phyloP scores from a whole-genome alignment of 2,888 invertebrate genomes.

The Drosophila limbata region DNA sequence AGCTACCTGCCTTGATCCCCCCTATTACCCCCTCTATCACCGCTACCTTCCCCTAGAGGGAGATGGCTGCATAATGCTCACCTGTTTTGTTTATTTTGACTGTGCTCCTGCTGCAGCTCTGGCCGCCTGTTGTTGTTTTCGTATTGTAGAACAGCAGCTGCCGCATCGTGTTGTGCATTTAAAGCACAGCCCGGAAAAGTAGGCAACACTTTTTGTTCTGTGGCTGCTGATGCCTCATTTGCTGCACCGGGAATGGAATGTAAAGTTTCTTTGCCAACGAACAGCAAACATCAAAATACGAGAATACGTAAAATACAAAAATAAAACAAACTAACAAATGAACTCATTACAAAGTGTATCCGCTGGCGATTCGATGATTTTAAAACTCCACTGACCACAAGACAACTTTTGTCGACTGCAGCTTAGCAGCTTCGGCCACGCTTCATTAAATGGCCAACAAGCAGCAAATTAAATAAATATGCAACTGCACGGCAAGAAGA shows the following conservation, averaged over 20 bases:
- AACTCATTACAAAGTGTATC: constrained; percentile 72
- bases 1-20: no score
- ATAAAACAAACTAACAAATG: constrained; percentile 40
- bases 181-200: constrained; percentile 44
- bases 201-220: constrained; percentile 36
- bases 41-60: neutral
- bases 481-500: constrained; percentile 31
- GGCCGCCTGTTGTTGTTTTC: constrained; percentile 49
- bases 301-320: neutral
- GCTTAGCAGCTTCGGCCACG: constrained; percentile 52
- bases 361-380: constrained; percentile 68
- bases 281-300: constrained; percentile 18
- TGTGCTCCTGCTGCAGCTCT: constrained; percentile 37
- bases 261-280: constrained; percentile 44
- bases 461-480: constrained; percentile 67
- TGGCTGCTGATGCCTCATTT: constrained; percentile 34
- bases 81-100: constrained; percentile 78
- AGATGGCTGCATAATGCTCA: constrained; percentile 66
- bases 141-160: constrained; percentile 29
- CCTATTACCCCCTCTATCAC: neutral
- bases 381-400: constrained; percentile 55
- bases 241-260: constrained; percentile 27
- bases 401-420: constrained; percentile 60
- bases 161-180: constrained; percentile 65
- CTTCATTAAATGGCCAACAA: constrained; percentile 74